These are phyloP conservation scores for Myotis planiceps DNA, from an alignment of 2,797 vertebrate genomes.

Conservation along the genomic window DNA sequence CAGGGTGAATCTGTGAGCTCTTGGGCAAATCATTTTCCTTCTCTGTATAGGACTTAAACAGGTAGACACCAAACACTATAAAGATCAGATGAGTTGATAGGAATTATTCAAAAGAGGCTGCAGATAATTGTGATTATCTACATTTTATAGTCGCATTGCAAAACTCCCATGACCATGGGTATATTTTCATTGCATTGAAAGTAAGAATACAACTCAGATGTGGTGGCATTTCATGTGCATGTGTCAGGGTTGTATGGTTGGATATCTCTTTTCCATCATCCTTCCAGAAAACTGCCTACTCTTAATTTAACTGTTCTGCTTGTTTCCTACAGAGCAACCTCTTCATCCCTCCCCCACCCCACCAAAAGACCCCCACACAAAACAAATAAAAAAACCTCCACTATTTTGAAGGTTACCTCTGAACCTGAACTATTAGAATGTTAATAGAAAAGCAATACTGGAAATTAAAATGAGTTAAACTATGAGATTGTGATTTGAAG, in stretches of 20 bases:
- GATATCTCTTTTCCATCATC: neutral
- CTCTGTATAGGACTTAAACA: neutral
- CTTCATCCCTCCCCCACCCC: too few relatives aligned
- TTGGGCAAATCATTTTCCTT: neutral
- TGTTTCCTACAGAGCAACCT: neutral
- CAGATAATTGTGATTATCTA: neutral
- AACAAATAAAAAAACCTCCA: neutral
- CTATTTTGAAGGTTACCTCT: neutral
- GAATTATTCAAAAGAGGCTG: neutral
- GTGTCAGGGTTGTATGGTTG: neutral
- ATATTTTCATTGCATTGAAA: constrained; percentile 26
- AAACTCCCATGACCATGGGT: neutral
- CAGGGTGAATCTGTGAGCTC: neutral
- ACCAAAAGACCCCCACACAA: neutral
- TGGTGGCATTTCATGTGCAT: neutral
- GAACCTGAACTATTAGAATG: neutral
- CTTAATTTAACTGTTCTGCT: neutral
- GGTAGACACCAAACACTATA: neutral
- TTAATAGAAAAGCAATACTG: neutral
- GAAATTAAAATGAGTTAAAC: neutral
- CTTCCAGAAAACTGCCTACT: neutral
- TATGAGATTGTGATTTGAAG: neutral
- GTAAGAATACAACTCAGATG: neutral
- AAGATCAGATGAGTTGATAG: neutral
- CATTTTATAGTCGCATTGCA: neutral